Evolutionary conservation across 2,888 invertebrate genomes (phyloP).

Genomic region (Orthosia gothica): DNA sequence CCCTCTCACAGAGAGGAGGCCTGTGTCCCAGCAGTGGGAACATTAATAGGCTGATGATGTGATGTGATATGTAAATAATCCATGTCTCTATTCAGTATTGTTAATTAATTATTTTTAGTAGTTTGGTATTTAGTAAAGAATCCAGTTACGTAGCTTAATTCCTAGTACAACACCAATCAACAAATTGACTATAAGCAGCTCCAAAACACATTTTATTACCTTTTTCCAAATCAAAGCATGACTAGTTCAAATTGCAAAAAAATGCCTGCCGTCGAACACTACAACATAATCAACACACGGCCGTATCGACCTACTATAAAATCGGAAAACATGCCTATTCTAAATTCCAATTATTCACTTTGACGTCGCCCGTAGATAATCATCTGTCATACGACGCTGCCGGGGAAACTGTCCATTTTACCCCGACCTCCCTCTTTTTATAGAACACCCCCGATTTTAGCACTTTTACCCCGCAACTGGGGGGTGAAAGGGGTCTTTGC

Average conservation of each 20-base stretch:
- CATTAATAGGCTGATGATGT: too few species aligned
- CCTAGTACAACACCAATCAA: background rate
- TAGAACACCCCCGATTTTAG: slow-evolving; percentile 64
- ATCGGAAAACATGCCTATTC: slow-evolving; percentile 79
- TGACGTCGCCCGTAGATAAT: slow-evolving; percentile 90
- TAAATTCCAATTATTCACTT: slow-evolving; percentile 91
- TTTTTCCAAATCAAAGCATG: slow-evolving; percentile 15
- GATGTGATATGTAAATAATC: too few species aligned
- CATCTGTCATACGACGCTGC: slow-evolving; percentile 89
- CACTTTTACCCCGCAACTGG: slow-evolving; percentile 42
- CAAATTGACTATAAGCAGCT: slow-evolving; percentile 3
- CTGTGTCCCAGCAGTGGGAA: too few species aligned
- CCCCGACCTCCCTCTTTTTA: slow-evolving; percentile 75
- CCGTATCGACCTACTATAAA: slow-evolving; percentile 69
- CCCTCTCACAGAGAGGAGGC: too few species aligned
- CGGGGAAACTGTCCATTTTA: slow-evolving; percentile 78
- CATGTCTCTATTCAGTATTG: background rate
- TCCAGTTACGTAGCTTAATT: background rate
- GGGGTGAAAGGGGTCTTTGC: slow-evolving; percentile 66
- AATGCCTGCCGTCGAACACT: slow-evolving; percentile 35
- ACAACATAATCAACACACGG: slow-evolving; percentile 48
- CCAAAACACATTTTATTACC: background rate
- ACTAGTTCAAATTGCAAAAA: slow-evolving; percentile 46
- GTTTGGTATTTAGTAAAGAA: background rate
- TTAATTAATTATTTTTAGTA: background rate